Evolutionary conservation across 2,113 vertebrate genomes (phyloP), one percentile per base, ranked within the genome.

Genomic region (Bubo bubo): DNA sequence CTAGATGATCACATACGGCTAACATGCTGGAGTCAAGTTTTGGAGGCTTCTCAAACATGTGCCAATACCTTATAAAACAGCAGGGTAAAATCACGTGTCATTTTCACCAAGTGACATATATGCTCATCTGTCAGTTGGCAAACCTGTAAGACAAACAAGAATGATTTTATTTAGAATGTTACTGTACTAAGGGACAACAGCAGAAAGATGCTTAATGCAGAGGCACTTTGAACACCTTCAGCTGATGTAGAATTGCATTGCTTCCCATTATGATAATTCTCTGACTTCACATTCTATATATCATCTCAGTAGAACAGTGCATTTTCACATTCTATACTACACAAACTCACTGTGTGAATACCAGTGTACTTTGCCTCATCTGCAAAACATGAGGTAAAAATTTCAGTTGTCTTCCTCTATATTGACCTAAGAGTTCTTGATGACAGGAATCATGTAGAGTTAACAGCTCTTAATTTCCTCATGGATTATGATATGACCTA

Each of bases 1-100:
- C 62, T 63, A 93, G 86, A 86, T 60, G 53, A 88, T 82, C 53
- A 68, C 19, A 72, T 14, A n/a, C 2, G 79, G 20, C n/a, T 67
- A 94, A 60, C 18, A 68, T 14, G 34, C 24, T 26, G 23, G 50
- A 79, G 34, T 28, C 67, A 84, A 58, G 63, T 50, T 94, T 47
- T 82, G 41, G 20, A 73, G 37, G 24, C 39, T 58, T 74, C 66
- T 67, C 52, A 92, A 92, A 30, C 12, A 41, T 26, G 39, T 55
- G n/a, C 8, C 83, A 96, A 95, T 98, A 99, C 99, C 99, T 99
- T 99, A 95, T 99, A 99, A 97, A 99, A 99, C 39, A 99, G 98
- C 43, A 99, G 93, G 27, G 99, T 98, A 96, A 99, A 99, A 94
- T 99, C 98, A 23, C 98, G 98, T 6, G 98, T 98, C 99, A 99